Conservation (phyloP, 2,113 vertebrate species). For the Apaloderma vittatum region DNA sequence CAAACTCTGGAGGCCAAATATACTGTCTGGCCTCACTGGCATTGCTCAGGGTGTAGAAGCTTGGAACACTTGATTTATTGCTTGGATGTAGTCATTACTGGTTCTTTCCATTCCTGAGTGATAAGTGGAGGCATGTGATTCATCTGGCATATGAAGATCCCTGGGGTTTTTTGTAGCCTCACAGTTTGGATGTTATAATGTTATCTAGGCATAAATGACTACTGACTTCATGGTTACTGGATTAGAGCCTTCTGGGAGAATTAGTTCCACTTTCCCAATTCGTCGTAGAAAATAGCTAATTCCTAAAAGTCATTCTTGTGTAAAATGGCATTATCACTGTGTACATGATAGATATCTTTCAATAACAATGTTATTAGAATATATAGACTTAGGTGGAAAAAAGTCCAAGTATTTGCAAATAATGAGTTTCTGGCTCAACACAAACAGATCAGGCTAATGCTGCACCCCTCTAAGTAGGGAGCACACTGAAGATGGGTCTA, state of each 20-base stretch:
- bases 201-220: slow-evolving; percentile 8
- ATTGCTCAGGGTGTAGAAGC: not conserved
- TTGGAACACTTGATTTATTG: slow-evolving; percentile 17
- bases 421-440: not conserved
- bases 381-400: not conserved
- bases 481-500: not conserved
- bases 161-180: not conserved
- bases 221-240: not conserved
- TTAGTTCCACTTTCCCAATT: not conserved
- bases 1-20: not conserved
- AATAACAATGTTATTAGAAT: not conserved
- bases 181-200: not conserved
- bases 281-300: not conserved
- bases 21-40: not conserved
- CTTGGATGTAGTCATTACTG: slow-evolving; percentile 25
- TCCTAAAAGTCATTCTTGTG: not conserved
- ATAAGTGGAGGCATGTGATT: slow-evolving; percentile 33
- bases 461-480: not conserved
- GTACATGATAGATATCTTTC: not conserved
- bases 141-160: slow-evolving; percentile 2
- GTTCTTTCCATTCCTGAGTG: slow-evolving; percentile 2
- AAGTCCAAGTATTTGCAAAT: not conserved
- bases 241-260: not conserved
- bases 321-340: not conserved
- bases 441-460: not conserved